These are phyloP conservation scores for Corvus cornix DNA, from an alignment of 2,113 vertebrate species.

Conservation along the genomic window DNA sequence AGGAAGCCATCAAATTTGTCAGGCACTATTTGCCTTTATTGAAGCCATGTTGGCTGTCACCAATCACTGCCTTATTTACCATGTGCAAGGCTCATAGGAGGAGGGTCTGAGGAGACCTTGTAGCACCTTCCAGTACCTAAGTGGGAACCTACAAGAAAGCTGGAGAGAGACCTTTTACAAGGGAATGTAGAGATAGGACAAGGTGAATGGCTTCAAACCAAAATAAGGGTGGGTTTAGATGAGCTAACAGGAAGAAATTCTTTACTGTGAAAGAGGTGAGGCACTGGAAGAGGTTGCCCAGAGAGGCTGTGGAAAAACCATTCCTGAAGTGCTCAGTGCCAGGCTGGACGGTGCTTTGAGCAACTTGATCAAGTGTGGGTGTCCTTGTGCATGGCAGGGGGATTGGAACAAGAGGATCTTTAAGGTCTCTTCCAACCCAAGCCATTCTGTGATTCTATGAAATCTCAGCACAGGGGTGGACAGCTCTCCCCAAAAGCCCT, in stretches of 20 bases:
- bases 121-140: background rate
- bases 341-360: background rate
- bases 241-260: background rate
- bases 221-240: background rate
- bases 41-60: background rate
- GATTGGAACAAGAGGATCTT: background rate
- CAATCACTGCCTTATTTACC: background rate
- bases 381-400: accelerated
- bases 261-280: background rate
- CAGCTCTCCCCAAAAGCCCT: background rate
- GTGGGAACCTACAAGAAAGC: background rate
- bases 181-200: background rate
- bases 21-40: background rate
- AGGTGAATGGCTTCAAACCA: background rate
- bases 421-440: background rate
- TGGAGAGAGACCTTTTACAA: background rate
- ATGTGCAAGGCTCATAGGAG: background rate
- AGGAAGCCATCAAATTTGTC: background rate
- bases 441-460: background rate
- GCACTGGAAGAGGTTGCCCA: background rate
- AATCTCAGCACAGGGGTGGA: background rate
- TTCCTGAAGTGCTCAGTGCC: background rate
- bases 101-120: background rate
- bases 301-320: background rate
- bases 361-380: accelerated